A percentile compares a stretch with the other conserved stretches of the same genome.
phyloP scores from a whole-genome alignment of 2,888 invertebrate species.

The Apodemia zela region DNA sequence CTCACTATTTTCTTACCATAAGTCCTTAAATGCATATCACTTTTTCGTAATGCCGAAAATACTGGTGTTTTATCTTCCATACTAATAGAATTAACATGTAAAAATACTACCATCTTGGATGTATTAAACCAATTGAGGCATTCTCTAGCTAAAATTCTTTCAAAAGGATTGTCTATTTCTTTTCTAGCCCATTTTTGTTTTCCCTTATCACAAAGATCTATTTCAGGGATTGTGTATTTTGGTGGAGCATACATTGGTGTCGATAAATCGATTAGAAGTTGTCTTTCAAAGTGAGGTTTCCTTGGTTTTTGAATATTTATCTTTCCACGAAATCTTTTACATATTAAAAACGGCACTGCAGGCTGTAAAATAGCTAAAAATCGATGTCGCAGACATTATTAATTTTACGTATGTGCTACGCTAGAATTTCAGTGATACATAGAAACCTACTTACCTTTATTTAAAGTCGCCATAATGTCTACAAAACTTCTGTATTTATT shows the following conservation, averaged over 20 bases:
- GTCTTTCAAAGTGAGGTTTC: constrained; percentile 85
- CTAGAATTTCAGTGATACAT: not conserved
- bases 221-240: constrained; percentile 62
- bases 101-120: constrained; percentile 86
- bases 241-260: constrained; percentile 81
- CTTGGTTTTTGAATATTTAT: constrained; percentile 89
- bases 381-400: constrained; percentile 9
- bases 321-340: constrained; percentile 86
- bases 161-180: constrained; percentile 84
- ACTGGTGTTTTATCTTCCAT: constrained; percentile 83
- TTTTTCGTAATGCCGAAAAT: constrained; percentile 81
- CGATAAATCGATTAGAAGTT: constrained; percentile 82
- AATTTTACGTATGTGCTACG: not conserved
- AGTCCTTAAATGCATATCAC: constrained; percentile 84
- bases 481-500: not conserved
- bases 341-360: constrained; percentile 67
- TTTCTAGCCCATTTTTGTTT: constrained; percentile 35
- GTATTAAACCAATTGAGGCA: constrained; percentile 84
- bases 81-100: constrained; percentile 86
- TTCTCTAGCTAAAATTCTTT: constrained; percentile 86
- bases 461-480: constrained; percentile 42
- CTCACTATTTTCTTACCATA: constrained; percentile 84
- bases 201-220: constrained; percentile 74
- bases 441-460: constrained; percentile 40
- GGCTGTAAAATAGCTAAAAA: constrained; percentile 66